Base-by-base conservation (phyloP, 2,113 vertebrate genomes). In the Epinephelus lanceolatus region DNA sequence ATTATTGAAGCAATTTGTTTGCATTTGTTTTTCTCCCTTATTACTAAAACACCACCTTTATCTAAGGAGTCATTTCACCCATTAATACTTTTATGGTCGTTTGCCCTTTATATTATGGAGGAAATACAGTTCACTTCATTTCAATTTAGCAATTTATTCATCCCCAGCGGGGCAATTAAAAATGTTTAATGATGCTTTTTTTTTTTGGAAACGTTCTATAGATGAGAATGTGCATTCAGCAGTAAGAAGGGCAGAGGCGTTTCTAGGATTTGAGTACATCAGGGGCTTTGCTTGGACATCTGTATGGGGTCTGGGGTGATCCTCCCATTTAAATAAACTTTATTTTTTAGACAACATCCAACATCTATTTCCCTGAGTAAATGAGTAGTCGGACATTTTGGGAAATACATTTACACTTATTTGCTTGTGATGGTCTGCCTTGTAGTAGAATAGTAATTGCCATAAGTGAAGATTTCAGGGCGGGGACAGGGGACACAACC, bases 1-100 rank as follows among this genome's bases (percentile, higher is more conserved):
- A 71, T 65, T 52, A 56, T 59, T 27, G 10, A 25, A 71, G 61
- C 30, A 51, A 49, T 79, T 75, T 75, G 42, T 81, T 40, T 60
- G 8, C 21, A 60, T 82, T 83, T 69, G 14, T 53, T 78, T 49
- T 73, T 13, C 62, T 27, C 10, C 72, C 27, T 33, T 42, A n/a
- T 68, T 78, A 57, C 42, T 25, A 1, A 45, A 80, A 63, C 67
- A 47, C 6, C 37, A 53, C 40, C 40, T 86, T 79, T 57, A 55
- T 52, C 30, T 13, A 6, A 2, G 2, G 21, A 80, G 57, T 23
- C 14, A 73, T 82, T 60, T 78, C 37, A 8, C 33, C 21, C 60
- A 79, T 77, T 55, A 81, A 65, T 45, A 71, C 72, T 67, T 71
- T 47, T 51, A 25, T 60, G 27, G 14, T 55, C 12, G 2, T 76